A percentile compares a stretch with the other conserved stretches of the same genome.
These are phyloP conservation scores for Donacobius atricapilla DNA, from an alignment of 2,113 vertebrate genomes.

Conservation along the genomic window DNA sequence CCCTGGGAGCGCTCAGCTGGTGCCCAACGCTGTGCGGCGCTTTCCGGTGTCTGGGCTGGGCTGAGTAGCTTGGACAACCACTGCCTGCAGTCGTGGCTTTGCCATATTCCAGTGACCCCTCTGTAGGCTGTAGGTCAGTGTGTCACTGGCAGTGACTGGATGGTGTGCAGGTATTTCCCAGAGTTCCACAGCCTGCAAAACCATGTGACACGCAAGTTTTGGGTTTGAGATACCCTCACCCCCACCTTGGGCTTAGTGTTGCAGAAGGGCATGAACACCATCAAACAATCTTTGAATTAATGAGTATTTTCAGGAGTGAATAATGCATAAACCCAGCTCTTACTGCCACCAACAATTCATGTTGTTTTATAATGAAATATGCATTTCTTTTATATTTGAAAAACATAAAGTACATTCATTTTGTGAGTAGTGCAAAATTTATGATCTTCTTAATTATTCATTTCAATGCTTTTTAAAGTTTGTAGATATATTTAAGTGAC, in stretches of 20 bases:
- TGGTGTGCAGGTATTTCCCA: background rate
- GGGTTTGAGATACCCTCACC: background rate
- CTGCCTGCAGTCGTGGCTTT: background rate
- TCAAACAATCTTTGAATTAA: background rate
- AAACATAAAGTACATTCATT: background rate
- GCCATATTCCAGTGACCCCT: background rate
- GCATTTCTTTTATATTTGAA: conserved; percentile 44
- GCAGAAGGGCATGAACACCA: background rate
- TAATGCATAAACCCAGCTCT: conserved; percentile 26
- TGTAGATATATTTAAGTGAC: conserved; percentile 25
- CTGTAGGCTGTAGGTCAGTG: background rate
- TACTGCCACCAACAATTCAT: background rate
- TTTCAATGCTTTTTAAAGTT: background rate
- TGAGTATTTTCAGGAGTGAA: background rate
- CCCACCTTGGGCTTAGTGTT: background rate
- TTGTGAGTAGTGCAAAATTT: conserved; percentile 21
- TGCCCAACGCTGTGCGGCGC: fast-evolving
- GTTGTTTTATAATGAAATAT: conserved; percentile 36
- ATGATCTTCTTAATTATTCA: conserved; percentile 31
- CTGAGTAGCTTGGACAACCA: background rate
- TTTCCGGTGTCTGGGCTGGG: background rate
- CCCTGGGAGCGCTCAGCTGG: background rate
- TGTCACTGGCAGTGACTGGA: background rate
- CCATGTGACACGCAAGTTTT: fast-evolving
- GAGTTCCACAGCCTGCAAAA: background rate